These are phyloP conservation scores for Orchestes rusci DNA, from an alignment of 2,888 invertebrate species.

Conservation along the genomic window DNA sequence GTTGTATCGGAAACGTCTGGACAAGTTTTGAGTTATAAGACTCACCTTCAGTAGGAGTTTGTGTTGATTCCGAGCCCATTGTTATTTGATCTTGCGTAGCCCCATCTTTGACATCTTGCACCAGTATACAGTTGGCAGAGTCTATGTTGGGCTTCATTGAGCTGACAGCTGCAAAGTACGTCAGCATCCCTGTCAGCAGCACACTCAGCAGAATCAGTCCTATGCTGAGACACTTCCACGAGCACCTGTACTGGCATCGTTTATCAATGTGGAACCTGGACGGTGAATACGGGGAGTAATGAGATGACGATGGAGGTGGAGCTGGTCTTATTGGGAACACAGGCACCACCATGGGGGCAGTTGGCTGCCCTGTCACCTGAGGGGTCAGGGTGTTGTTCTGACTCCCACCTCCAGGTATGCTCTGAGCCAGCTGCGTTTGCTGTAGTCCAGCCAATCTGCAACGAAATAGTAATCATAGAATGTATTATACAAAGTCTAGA, in stretches of 20 bases:
- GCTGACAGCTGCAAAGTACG: constrained; percentile 87
- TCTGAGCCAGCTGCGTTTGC: constrained; percentile 51
- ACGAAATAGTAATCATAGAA: constrained; percentile 31
- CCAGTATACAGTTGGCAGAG: constrained; percentile 82
- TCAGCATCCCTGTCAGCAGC: constrained; percentile 85
- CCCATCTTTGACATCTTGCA: constrained; percentile 75
- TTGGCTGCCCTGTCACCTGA: constrained; percentile 54
- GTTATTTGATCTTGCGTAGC: constrained; percentile 81
- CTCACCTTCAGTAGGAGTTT: constrained; percentile 64
- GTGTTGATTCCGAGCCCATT: constrained; percentile 65
- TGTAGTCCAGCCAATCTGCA: constrained; percentile 48
- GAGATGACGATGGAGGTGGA: constrained; percentile 54
- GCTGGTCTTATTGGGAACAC: constrained; percentile 71
- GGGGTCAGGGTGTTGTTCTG: constrained; percentile 52
- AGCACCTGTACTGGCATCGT: constrained; percentile 87
- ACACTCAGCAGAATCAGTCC: constrained; percentile 86
- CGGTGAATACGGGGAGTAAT: constrained; percentile 85
- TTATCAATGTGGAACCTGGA: constrained; percentile 93
- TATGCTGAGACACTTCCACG: constrained; percentile 95
- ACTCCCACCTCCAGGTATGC: constrained; percentile 54
- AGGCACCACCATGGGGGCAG: constrained; percentile 73
- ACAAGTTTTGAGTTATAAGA: not conserved
- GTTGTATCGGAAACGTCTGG: not conserved
- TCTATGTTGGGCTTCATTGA: constrained; percentile 85
- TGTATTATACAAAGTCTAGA: no score